A percentile compares a stretch with the other conserved stretches of the same genome.
These are phyloP conservation scores for Brachyopa scutellaris DNA, from an alignment of 2,888 invertebrate species.

Conservation along the genomic window DNA sequence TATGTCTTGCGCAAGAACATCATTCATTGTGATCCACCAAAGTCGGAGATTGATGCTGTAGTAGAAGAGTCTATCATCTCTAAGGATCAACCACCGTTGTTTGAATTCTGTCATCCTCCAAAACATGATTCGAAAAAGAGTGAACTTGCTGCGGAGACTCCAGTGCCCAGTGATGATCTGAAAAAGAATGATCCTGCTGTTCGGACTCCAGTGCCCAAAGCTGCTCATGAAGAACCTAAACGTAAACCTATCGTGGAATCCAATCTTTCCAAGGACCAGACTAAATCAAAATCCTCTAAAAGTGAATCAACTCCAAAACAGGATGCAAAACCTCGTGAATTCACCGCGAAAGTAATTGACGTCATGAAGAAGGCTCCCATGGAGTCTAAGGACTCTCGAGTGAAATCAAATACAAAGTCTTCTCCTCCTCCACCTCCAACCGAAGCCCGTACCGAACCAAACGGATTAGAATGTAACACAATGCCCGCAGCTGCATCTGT, in stretches of 20 bases:
- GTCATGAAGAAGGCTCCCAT: conserved; percentile 62
- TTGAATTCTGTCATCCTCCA: too few species aligned
- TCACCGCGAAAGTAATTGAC: conserved; percentile 65
- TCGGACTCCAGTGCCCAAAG: too few species aligned
- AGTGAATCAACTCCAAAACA: background rate
- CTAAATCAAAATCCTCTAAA: too few species aligned
- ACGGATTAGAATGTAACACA: conserved; percentile 58
- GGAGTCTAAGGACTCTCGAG: conserved; percentile 40
- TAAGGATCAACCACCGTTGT: background rate
- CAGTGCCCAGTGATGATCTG: too few species aligned
- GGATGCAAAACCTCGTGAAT: conserved; percentile 57
- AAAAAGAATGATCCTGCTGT: too few species aligned
- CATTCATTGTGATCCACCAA: conserved; percentile 64
- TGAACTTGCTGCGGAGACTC: too few species aligned
- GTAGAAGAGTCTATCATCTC: background rate
- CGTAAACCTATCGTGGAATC: too few species aligned
- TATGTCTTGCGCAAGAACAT: conserved; percentile 62
- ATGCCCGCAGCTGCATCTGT: conserved; percentile 40
- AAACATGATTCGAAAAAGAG: too few species aligned
- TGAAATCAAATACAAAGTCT: conserved; percentile 38
- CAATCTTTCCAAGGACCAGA: background rate
- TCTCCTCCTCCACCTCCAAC: conserved; percentile 46
- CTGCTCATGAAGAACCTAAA: too few species aligned
- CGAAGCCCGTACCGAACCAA: conserved; percentile 62
- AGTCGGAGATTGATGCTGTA: background rate